Conservation (phyloP, 2,113 vertebrate genomes). For the Oryzias curvinotus region DNA sequence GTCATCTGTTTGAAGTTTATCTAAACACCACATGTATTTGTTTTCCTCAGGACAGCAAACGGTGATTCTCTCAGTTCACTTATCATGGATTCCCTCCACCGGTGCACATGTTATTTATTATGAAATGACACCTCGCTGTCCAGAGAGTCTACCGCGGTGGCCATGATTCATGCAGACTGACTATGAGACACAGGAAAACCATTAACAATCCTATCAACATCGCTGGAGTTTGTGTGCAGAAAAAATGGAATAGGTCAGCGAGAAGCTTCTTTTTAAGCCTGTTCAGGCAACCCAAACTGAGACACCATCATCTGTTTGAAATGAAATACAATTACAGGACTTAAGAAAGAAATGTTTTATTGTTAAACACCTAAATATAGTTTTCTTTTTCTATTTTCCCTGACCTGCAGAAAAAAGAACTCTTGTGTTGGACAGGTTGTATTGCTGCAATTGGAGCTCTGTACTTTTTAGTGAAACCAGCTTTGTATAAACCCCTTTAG, state of each 20-base stretch:
- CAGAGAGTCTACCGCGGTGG: slow-evolving; percentile 45
- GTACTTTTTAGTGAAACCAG: too few species aligned
- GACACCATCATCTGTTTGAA: not conserved
- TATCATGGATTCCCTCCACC: slow-evolving; percentile 59
- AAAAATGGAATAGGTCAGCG: slow-evolving; percentile 28
- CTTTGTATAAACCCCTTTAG: too few species aligned
- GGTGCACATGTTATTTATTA: slow-evolving; percentile 67
- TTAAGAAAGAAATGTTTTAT: too few species aligned
- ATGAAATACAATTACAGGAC: too few species aligned
- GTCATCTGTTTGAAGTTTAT: slow-evolving; percentile 73
- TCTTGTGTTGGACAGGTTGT: too few species aligned
- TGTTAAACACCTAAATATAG: too few species aligned
- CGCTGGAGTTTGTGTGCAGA: slow-evolving; percentile 30
- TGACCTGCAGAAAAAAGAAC: too few species aligned
- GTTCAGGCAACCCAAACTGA: slow-evolving; percentile 42
- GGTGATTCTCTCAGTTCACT: slow-evolving; percentile 59
- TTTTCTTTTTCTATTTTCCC: too few species aligned
- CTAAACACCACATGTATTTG: slow-evolving; percentile 70
- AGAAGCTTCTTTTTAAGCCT: slow-evolving; percentile 37
- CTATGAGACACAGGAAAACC: slow-evolving; percentile 62
- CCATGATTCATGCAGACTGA: slow-evolving; percentile 59
- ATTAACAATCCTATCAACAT: slow-evolving; percentile 69
- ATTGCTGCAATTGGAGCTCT: too few species aligned
- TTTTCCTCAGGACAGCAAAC: slow-evolving; percentile 66
- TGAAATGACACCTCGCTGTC: slow-evolving; percentile 67